A percentile compares a stretch with the other conserved stretches of the same genome.
phyloP scores from a whole-genome alignment of 92 coral and sea anemone species.

The Epizoanthus stellaris region DNA sequence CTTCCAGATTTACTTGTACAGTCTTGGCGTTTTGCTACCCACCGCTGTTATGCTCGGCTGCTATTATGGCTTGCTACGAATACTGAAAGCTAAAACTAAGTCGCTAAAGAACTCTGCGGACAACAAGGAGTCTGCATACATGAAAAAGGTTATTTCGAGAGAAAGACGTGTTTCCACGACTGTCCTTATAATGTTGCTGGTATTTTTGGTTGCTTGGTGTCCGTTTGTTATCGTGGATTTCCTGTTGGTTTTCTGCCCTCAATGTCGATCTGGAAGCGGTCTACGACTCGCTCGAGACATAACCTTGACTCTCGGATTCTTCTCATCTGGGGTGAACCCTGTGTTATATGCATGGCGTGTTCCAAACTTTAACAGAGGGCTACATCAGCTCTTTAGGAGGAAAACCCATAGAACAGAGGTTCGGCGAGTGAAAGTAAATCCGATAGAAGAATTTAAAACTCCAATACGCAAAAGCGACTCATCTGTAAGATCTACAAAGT shows the following conservation, averaged over 20 bases:
- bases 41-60: slow-evolving; percentile 71
- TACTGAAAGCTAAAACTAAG: slow-evolving; percentile 60
- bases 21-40: slow-evolving; percentile 70
- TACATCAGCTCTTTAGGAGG: slow-evolving; percentile 48
- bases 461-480: slow-evolving; percentile 5
- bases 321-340: slow-evolving; percentile 85
- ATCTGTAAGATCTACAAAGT: slow-evolving; percentile 11
- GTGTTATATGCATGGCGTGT: slow-evolving; percentile 84
- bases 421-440: slow-evolving; percentile 14
- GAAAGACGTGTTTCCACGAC: slow-evolving; percentile 80
- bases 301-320: slow-evolving; percentile 76
- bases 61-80: slow-evolving; percentile 68
- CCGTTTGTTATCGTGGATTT: slow-evolving; percentile 79
- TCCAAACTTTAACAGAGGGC: slow-evolving; percentile 69
- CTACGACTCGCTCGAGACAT: slow-evolving; percentile 73
- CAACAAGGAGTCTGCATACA: slow-evolving; percentile 54
- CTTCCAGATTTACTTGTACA: slow-evolving; percentile 79
- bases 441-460: not conserved
- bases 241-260: slow-evolving; percentile 70
- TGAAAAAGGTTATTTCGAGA: slow-evolving; percentile 62
- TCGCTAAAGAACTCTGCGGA: slow-evolving; percentile 50
- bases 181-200: slow-evolving; percentile 79
- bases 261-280: slow-evolving; percentile 59
- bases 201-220: slow-evolving; percentile 82
- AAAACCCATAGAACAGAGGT: slow-evolving; percentile 20